phyloP scores from a whole-genome alignment of 1,140 invertebrate genomes.

The Coenobita brevimanus region DNA sequence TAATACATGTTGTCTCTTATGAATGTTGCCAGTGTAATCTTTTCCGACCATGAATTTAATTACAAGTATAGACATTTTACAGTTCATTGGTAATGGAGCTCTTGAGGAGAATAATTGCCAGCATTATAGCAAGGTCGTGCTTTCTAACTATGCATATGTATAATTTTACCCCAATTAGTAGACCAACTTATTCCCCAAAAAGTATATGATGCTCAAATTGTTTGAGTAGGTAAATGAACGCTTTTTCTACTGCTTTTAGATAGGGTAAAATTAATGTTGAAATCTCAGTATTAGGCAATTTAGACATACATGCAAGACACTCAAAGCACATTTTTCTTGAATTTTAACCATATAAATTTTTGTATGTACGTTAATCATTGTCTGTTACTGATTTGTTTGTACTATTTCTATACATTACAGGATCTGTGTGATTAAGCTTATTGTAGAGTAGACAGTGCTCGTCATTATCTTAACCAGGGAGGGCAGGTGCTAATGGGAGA shows the following conservation, averaged over 20 bases:
- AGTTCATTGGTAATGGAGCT: conserved; percentile 45
- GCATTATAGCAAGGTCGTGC: conserved; percentile 52
- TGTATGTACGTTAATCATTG: conserved; percentile 61
- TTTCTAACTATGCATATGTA: conserved; percentile 65
- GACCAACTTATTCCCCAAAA: conserved; percentile 41
- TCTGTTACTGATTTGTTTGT: conserved; percentile 64
- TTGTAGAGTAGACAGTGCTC: conserved; percentile 49
- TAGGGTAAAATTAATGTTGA: conserved; percentile 63
- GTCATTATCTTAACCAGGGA: conserved; percentile 61
- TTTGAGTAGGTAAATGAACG: conserved; percentile 65
- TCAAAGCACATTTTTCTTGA: conserved; percentile 46
- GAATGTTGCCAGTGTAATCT: conserved; percentile 61
- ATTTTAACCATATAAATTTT: conserved; percentile 49
- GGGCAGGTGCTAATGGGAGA: conserved; percentile 55
- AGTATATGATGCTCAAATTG: conserved; percentile 59
- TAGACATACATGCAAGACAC: conserved; percentile 61
- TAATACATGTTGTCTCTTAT: conserved; percentile 58
- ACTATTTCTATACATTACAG: conserved; percentile 62
- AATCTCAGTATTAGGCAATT: conserved; percentile 64
- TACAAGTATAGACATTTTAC: conserved; percentile 24
- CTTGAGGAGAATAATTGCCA: conserved; percentile 40
- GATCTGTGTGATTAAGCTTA: conserved; percentile 61
- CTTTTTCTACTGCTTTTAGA: conserved; percentile 66
- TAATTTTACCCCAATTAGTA: conserved; percentile 44
- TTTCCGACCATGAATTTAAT: conserved; percentile 42